Base-by-base conservation (phyloP, 1,140 invertebrate genomes). In the Holotrichia oblita region DNA sequence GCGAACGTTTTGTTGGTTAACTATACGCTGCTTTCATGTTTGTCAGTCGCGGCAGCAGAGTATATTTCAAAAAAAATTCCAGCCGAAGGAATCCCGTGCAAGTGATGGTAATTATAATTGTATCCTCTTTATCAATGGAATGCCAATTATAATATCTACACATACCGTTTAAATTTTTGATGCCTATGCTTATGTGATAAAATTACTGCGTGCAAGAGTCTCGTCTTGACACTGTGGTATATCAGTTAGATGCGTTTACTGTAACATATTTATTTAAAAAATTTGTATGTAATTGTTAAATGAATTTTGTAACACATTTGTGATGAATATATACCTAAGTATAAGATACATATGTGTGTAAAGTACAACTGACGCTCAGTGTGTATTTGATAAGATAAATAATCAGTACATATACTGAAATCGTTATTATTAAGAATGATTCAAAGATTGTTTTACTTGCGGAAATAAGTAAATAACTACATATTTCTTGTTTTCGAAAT, bases 21-120 rank as follows among this genome's bases (percentile, higher is more conserved):
- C 61, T 69, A 55, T 55, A 17, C 61, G 20, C 61, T 69, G 61
- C 61, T 7, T 69, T 69, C 61, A 34, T 69, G 61, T 69, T 69
- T 69, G 61, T 69, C 73, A 74, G n/a, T 40, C 73, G 17, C 73
- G 24, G 34, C 14, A 34, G 14, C 40, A 27, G 17, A 20, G 34
- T 14, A 14, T 74, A 41, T 17, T 74, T 74, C 73, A 42, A 74
- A 34, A 34, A n/a, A 34, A 34, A 74, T 41, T 74, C n/a, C 12
- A 34, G 27, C 17, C n/a, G n/a, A 61, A 7, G 42, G 14, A 61
- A 61, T 22, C 20, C 17, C n/a, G 17, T 7, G 24, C 61, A 10
- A 10, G 6, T 12, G 27, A 22, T 27, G 20, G 12, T 34, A 69
- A 69, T 69, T 34, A 22, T 69, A 22, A 69, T 20, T 69, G 9